Evolutionary conservation across 2,113 vertebrate species (phyloP).

Genomic region (Irena cyanogastra): DNA sequence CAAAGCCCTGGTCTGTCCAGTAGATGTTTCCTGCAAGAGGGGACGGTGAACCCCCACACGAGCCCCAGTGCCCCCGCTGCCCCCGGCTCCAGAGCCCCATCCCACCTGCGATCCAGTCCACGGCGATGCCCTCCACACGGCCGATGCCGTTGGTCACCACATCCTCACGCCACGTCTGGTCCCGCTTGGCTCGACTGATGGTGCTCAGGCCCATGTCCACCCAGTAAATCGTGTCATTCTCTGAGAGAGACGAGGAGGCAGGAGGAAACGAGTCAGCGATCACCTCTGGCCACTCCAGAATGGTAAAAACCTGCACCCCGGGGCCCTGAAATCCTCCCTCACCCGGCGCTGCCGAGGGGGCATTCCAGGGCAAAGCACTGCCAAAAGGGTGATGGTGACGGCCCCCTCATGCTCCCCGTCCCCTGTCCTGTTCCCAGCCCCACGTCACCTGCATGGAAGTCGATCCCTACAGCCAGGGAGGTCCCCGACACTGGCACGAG

Average conservation of each 20-base stretch:
- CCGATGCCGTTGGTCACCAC: slow-evolving; percentile 96
- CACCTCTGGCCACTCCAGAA: neutral
- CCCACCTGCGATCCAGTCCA: slow-evolving; percentile 95
- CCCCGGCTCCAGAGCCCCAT: rapidly evolving
- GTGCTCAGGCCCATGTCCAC: slow-evolving; percentile 97
- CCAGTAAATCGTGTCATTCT: slow-evolving; percentile 98
- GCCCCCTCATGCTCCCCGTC: rapidly evolving
- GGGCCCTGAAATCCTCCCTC: neutral
- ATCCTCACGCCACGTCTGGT: slow-evolving; percentile 95
- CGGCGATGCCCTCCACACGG: slow-evolving; percentile 92
- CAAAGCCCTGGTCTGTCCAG: slow-evolving; percentile 97
- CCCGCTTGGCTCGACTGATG: slow-evolving; percentile 93
- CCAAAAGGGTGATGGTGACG: neutral
- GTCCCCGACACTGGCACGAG: slow-evolving; percentile 93
- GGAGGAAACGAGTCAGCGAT: neutral
- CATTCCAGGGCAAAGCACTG: rapidly evolving
- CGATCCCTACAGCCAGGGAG: slow-evolving; percentile 92
- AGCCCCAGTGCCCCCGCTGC: rapidly evolving
- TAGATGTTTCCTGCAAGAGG: slow-evolving; percentile 90
- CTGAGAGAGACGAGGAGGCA: slow-evolving; percentile 52
- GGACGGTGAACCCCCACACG: rapidly evolving
- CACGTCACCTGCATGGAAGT: slow-evolving; percentile 90
- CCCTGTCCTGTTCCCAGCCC: neutral
- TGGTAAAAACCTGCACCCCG: neutral
- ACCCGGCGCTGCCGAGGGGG: rapidly evolving